Evolutionary conservation across 2,888 invertebrate genomes (phyloP).

Genomic region (Mimas tiliae): DNA sequence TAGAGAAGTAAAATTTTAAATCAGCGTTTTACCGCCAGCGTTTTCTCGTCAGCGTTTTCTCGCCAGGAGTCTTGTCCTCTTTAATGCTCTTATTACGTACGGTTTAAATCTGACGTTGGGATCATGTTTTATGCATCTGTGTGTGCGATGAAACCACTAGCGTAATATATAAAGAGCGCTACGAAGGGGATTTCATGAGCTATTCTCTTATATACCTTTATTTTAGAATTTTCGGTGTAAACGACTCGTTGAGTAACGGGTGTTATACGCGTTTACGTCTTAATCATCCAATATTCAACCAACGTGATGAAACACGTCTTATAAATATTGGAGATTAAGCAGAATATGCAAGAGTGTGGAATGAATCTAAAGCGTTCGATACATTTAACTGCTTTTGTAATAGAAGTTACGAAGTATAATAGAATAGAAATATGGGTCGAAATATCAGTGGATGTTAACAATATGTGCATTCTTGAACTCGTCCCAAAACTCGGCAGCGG

Average conservation of each 20-base stretch:
- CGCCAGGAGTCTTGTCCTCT: conserved; percentile 60
- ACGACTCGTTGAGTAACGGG: neutral
- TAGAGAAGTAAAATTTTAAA: no score
- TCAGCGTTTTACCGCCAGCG: conserved; percentile 25
- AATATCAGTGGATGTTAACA: conserved; percentile 37
- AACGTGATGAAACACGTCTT: neutral
- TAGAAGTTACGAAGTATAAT: neutral
- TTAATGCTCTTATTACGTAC: conserved; percentile 82
- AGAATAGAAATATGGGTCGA: neutral
- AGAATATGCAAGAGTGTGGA: no score
- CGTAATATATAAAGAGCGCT: conserved; percentile 75
- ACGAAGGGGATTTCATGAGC: conserved; percentile 73
- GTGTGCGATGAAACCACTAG: conserved; percentile 78
- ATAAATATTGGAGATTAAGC: neutral
- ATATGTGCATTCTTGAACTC: conserved; percentile 65
- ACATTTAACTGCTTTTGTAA: no score
- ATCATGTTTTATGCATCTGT: conserved; percentile 84
- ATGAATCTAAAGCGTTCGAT: no score
- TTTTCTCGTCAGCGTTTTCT: conserved; percentile 41
- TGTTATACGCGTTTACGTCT: neutral
- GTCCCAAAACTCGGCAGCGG: conserved; percentile 62
- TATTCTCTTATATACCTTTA: conserved; percentile 63
- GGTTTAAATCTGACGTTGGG: conserved; percentile 82
- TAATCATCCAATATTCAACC: neutral
- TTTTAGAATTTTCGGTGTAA: conserved; percentile 55